phyloP scores from a whole-genome alignment of 2,797 vertebrate species.

The Sebastes diploproa region DNA sequence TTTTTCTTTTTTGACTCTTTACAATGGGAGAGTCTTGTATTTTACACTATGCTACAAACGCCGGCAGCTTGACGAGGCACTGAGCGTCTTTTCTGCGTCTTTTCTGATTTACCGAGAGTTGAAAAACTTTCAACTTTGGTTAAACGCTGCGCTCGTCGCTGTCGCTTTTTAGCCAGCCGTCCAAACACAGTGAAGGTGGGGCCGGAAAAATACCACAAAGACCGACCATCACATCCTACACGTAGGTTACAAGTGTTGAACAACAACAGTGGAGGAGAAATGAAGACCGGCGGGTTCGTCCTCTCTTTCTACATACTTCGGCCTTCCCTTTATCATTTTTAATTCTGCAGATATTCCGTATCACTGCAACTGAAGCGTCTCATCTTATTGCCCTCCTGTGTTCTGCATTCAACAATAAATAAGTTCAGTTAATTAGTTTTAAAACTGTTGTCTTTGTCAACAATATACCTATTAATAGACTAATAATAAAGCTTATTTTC shows the following conservation, averaged over 20 bases:
- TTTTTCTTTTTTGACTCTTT: too few species aligned
- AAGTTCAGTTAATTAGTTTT: too few species aligned
- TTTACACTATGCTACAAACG: too few species aligned
- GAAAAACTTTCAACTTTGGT: too few species aligned
- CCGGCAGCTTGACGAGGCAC: too few species aligned
- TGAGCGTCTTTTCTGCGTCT: too few species aligned
- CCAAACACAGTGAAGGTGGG: neutral
- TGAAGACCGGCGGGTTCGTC: neutral
- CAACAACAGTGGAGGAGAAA: neutral
- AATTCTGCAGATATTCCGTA: neutral
- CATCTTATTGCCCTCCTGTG: too few species aligned
- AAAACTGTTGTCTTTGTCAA: too few species aligned
- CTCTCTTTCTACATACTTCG: neutral
- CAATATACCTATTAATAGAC: neutral
- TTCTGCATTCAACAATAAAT: too few species aligned
- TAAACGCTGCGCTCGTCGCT: neutral
- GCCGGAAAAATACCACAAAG: neutral
- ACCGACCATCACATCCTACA: neutral
- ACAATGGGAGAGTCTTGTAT: too few species aligned
- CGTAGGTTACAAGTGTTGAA: neutral
- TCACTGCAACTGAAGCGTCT: too few species aligned
- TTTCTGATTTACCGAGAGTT: too few species aligned
- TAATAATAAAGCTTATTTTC: neutral
- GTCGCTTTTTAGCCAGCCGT: neutral
- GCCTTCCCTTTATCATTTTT: neutral